These are phyloP conservation scores for Auanema freiburgensis DNA, from an alignment of 2,888 invertebrate genomes.

Conservation along the genomic window DNA sequence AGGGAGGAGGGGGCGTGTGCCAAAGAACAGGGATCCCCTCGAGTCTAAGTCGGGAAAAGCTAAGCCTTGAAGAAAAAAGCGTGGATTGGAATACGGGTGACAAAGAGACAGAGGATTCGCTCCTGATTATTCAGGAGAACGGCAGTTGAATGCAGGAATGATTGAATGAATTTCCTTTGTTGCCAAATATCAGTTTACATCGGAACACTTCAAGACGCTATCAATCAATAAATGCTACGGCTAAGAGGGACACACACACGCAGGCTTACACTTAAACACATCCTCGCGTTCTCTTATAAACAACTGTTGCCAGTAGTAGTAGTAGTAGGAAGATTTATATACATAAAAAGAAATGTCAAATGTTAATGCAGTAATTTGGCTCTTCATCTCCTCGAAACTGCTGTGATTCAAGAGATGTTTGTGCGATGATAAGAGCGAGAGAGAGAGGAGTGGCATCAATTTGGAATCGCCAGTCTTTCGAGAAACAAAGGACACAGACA, in stretches of 20 bases:
- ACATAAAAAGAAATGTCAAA: too few species aligned
- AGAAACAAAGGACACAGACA: background rate
- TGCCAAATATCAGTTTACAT: constrained; percentile 4
- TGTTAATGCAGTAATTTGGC: background rate
- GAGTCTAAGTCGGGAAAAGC: background rate
- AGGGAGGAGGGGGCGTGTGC: constrained; percentile 7
- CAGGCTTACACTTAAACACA: constrained; percentile 17
- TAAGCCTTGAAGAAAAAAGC: background rate
- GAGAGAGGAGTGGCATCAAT: background rate
- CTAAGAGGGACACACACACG: constrained; percentile 19
- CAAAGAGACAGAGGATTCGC: background rate
- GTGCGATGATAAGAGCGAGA: constrained; percentile 3
- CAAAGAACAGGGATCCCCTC: constrained; percentile 5
- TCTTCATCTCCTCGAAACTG: background rate
- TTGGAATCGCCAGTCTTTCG: background rate
- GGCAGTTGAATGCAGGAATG: background rate
- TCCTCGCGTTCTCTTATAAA: background rate
- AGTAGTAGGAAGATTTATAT: background rate
- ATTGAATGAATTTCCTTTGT: background rate
- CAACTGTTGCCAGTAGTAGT: background rate
- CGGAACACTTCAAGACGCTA: constrained; percentile 14
- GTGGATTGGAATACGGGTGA: constrained; percentile 2
- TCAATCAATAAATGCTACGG: constrained; percentile 18
- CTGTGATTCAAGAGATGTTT: constrained; percentile 2
- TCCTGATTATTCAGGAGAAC: background rate